phyloP scores from a whole-genome alignment of 2,888 invertebrate species.

The Coenonympha arcania region DNA sequence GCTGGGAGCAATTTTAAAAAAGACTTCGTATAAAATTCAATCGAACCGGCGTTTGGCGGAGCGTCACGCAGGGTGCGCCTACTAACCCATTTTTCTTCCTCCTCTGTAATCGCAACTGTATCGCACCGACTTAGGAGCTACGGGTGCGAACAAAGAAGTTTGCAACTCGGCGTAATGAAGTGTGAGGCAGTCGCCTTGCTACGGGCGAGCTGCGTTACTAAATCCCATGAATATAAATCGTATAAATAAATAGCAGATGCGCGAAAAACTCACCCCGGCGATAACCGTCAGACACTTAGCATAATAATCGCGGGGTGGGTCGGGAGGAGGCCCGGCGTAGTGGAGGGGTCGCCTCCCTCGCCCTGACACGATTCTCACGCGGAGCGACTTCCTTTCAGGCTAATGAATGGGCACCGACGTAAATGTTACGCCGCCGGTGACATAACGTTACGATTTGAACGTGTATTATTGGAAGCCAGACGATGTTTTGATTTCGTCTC shows the following conservation, averaged over 20 bases:
- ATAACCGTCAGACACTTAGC: conserved; percentile 68
- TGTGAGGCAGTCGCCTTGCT: conserved; percentile 57
- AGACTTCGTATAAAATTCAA: conserved; percentile 40
- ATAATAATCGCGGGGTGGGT: conserved; percentile 64
- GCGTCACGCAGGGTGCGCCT: conserved; percentile 57
- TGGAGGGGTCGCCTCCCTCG: conserved; percentile 38
- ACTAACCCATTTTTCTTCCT: conserved; percentile 46
- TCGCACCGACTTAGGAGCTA: conserved; percentile 32
- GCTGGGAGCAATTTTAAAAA: conserved; percentile 37
- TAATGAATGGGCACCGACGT: conserved; percentile 67
- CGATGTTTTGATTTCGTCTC: neutral
- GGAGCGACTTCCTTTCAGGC: conserved; percentile 63
- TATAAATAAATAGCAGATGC: conserved; percentile 75
- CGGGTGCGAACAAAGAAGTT: conserved; percentile 35
- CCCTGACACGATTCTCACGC: conserved; percentile 73
- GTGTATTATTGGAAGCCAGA: neutral
- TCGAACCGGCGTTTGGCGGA: conserved; percentile 50
- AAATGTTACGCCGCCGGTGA: conserved; percentile 53
- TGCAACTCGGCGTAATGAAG: conserved; percentile 63
- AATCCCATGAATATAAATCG: conserved; percentile 72
- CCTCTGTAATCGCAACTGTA: conserved; percentile 33
- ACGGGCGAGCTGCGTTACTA: conserved; percentile 53
- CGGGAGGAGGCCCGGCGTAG: conserved; percentile 28
- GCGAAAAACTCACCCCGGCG: conserved; percentile 70
- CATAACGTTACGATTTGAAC: conserved; percentile 38